These are phyloP conservation scores for Dorcus parallelipipedus DNA, from an alignment of 2,888 invertebrate species.

Conservation along the genomic window DNA sequence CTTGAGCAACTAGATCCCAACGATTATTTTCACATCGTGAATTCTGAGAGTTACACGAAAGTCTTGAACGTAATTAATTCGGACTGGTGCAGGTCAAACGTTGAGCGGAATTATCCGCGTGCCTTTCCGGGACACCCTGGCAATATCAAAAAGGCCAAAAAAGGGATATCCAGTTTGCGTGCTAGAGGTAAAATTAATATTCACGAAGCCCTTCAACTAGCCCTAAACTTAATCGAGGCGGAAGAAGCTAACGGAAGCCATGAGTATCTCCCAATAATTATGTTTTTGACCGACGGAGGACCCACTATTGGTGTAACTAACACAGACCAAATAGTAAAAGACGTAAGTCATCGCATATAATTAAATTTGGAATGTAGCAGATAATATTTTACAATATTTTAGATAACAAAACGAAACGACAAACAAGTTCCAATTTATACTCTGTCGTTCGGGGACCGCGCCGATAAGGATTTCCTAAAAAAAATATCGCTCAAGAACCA, in stretches of 20 bases:
- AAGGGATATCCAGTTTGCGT: slow-evolving; percentile 54
- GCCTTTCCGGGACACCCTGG: slow-evolving; percentile 54
- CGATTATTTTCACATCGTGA: slow-evolving; percentile 67
- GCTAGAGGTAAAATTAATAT: slow-evolving; percentile 67
- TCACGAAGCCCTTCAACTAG: slow-evolving; percentile 59
- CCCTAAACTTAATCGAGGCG: slow-evolving; percentile 39
- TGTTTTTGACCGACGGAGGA: slow-evolving; percentile 66
- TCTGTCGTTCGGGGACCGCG: slow-evolving; percentile 67
- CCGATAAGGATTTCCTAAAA: slow-evolving; percentile 64
- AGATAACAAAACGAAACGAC: slow-evolving; percentile 41
- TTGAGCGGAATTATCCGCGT: slow-evolving; percentile 37
- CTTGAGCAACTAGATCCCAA: slow-evolving; percentile 58
- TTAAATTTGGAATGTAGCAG: neutral
- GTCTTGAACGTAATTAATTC: slow-evolving; percentile 51
- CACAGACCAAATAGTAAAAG: slow-evolving; percentile 53
- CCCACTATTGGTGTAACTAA: slow-evolving; percentile 59
- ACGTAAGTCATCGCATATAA: slow-evolving; percentile 33
- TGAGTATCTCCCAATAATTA: slow-evolving; percentile 50
- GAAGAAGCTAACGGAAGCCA: slow-evolving; percentile 27
- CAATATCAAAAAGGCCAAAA: slow-evolving; percentile 58
- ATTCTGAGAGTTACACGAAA: slow-evolving; percentile 55
- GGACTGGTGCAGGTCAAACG: neutral
- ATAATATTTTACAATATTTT: slow-evolving; percentile 34
- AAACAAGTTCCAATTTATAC: slow-evolving; percentile 55
- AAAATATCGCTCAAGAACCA: slow-evolving; percentile 62